Evolutionary conservation across 2,888 invertebrate species (phyloP).

Genomic region (Bombylius major): DNA sequence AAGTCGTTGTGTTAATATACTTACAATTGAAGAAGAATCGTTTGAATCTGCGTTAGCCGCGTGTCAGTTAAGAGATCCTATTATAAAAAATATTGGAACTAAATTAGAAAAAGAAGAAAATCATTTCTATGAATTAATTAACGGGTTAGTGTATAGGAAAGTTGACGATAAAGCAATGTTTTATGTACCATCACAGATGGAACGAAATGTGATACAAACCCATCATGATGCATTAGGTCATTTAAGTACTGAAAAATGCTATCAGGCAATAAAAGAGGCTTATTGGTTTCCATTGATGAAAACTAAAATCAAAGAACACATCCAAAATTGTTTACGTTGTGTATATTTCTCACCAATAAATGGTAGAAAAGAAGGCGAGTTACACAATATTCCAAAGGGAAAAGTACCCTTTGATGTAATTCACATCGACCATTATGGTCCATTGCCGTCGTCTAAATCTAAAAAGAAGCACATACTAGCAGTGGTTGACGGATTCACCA

Average conservation of each 20-base stretch:
- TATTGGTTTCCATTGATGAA: constrained; percentile 1
- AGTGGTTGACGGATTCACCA: constrained; percentile 21
- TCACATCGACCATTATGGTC: constrained; percentile 24
- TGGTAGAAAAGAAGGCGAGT: constrained; percentile 14
- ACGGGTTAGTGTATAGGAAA: constrained; percentile 4
- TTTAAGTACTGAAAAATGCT: neutral
- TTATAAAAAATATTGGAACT: constrained; percentile 11
- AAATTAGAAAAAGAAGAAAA: constrained; percentile 10
- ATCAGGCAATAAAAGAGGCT: neutral
- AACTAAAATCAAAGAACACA: neutral
- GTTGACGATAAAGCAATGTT: neutral
- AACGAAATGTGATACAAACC: neutral
- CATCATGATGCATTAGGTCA: constrained; percentile 1
- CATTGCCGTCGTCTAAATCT: constrained; percentile 12
- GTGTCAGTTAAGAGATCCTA: constrained; percentile 7
- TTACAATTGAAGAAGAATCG: neutral
- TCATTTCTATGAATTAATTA: neutral
- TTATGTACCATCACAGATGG: constrained; percentile 4
- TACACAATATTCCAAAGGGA: constrained; percentile 19
- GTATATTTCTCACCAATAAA: neutral
- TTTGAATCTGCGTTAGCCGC: constrained; percentile 1
- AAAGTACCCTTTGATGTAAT: constrained; percentile 18
- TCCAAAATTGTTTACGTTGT: neutral
- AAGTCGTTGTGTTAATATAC: constrained; percentile 11
- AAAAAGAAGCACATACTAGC: constrained; percentile 18